Conservation (phyloP, 2,888 invertebrate genomes). For the Drosophila demipolita region DNA sequence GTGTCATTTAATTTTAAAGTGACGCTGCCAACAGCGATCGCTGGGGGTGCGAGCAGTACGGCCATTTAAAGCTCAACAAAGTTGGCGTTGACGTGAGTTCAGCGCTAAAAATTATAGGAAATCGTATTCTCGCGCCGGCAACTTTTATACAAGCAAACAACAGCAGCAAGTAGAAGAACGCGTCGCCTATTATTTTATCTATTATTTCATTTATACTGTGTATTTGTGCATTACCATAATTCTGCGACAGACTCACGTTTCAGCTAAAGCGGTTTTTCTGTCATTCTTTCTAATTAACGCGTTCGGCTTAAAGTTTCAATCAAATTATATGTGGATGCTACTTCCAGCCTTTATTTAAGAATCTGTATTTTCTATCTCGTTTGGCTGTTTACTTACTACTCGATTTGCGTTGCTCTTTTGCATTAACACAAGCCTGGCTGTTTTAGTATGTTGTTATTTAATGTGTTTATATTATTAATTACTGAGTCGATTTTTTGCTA, state of each 20-base stretch:
- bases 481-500: constrained; percentile 34
- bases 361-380: constrained; percentile 35
- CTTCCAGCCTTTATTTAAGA: constrained; percentile 27
- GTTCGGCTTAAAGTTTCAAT: constrained; percentile 46
- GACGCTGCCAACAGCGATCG: constrained; percentile 32
- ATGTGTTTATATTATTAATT: constrained; percentile 53
- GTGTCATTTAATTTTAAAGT: constrained; percentile 50
- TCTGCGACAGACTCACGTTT: constrained; percentile 61
- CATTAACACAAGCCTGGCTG: constrained; percentile 19
- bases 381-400: constrained; percentile 35
- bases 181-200: constrained; percentile 40
- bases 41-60: constrained; percentile 36
- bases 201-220: constrained; percentile 69
- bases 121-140: constrained; percentile 53
- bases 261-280: constrained; percentile 34
- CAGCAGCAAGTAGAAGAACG: constrained; percentile 20
- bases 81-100: constrained; percentile 47
- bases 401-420: constrained; percentile 53
- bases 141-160: constrained; percentile 17
- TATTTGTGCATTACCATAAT: constrained; percentile 65
- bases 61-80: constrained; percentile 28
- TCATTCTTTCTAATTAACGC: constrained; percentile 63
- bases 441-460: constrained; percentile 23
- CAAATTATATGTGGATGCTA: constrained; percentile 16
- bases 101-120: constrained; percentile 68